Evolutionary conservation across 1,140 invertebrate species (phyloP), one percentile per base, ranked within the genome.

Genomic region (Drosophila equinoxialis): DNA sequence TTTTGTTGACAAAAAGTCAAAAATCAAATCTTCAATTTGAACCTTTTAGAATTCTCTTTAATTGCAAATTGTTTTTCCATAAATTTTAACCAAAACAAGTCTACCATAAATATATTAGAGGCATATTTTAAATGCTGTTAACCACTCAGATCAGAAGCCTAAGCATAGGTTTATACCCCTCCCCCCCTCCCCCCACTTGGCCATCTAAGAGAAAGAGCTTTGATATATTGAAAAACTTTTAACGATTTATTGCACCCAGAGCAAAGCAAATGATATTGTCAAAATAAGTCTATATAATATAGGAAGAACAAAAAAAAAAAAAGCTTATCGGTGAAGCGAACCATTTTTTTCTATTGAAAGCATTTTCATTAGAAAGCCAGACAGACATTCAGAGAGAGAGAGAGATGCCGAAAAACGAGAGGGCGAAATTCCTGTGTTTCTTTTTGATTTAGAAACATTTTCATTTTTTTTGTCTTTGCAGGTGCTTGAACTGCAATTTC

Each of bases 261-360:
- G 8, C 14, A 23, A 26, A 26, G 14, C 13, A 11, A 48, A 20
- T 51, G 45, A 51, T 23, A 51, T 51, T 23, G 45, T 23, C 45
- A 51, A 51, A 54, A 59, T 30, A 54, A 74, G 42, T 45, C 26
- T 17, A 17, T 17, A 17, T 17, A 6, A 30, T 30, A 6, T 30
- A 30, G 5, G 6, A 42, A n/a, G 14, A 42, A 57, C 35, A 55
- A 45, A 33, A 8, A 33, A 6, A 39, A 23, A 61, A 59, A 76
- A 75, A 84, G 81, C 81, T 86, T 70, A 86, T 78, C 81, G 68
- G 67, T 78, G 81, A 81, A 78, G 75, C 82, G 82, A 85, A 85
- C 81, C 81, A 51, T n/a, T 51, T 51, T 66, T 74, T 60, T 37
- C 55, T 70, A 64, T 57, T 75, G 30, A 54, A 37, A 60, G 71